Conservation (phyloP, 2,888 invertebrate species). For the Epinotia nisella region DNA sequence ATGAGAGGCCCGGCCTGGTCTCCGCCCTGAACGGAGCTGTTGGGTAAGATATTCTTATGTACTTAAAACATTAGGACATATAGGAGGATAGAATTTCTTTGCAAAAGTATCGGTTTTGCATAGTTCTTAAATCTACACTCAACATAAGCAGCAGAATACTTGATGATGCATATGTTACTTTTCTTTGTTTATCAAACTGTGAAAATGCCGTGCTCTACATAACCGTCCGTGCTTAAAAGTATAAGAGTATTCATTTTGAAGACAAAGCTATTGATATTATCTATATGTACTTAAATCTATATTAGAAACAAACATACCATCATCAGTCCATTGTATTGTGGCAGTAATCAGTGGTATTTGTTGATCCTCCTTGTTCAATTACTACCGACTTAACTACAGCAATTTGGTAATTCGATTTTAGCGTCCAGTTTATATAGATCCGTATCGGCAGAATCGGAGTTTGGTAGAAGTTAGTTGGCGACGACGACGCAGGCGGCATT, state of each 20-base stretch:
- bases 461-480: slow-evolving; percentile 30
- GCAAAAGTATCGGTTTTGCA: background rate
- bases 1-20: slow-evolving; percentile 79
- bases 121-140: background rate
- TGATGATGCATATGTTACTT: background rate
- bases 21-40: slow-evolving; percentile 78
- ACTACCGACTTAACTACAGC: slow-evolving; percentile 28
- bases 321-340: background rate
- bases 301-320: background rate
- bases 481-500: slow-evolving; percentile 34
- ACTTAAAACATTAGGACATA: background rate
- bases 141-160: background rate
- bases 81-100: background rate
- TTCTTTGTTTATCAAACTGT: background rate
- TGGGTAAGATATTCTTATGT: slow-evolving; percentile 65
- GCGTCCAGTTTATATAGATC: slow-evolving; percentile 38
- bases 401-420: slow-evolving; percentile 41
- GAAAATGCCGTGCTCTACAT: background rate
- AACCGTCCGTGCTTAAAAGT: background rate
- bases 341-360: slow-evolving; percentile 24
- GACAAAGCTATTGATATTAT: background rate
- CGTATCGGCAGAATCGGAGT: slow-evolving; percentile 36
- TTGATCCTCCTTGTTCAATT: slow-evolving; percentile 25
- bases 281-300: background rate
- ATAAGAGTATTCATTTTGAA: background rate